Base-by-base conservation (phyloP, 2,113 vertebrate genomes). In the Neodon shergylaensis region DNA sequence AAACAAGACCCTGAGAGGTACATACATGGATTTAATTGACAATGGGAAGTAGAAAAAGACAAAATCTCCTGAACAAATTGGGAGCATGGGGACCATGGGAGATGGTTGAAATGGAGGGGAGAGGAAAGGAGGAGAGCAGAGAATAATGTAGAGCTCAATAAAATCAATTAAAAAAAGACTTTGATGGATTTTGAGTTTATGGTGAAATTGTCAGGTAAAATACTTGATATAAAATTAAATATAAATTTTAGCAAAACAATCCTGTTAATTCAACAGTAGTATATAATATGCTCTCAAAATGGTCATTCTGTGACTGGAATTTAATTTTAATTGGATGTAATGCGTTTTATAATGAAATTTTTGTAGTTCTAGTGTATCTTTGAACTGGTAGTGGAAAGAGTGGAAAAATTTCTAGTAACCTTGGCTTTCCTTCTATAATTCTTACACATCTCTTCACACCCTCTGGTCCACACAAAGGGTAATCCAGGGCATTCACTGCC, bases 181-280 rank as follows among this genome's bases (percentile, higher is more conserved):
- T 70, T 39, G 70, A 61, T 92, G 58, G 85, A 83, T 89, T 86
- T 91, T 10, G 19, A 79, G n/a, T 90, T 82, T 42, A 49, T 26
- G 8, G 42, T 26, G 85, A 11, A 36, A 10, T 83, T 94, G 21
- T 24, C 17, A 95, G 49, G 39, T 70, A 92, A 90, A 96, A 90
- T 52, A 74, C 1, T 65, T n/a, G n/a, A 78, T 12, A 82, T 10
- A 11, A 3, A 93, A 28, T 82, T 92, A 73, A 49, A 79, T 88
- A 70, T 68, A 47, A 94, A 70, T 93, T 78, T 94, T 36, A 84
- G 1, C n/a, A 65, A 79, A 93, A 49, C 66, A 74, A 13, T 6
- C 49, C n/a, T 85, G 52, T 74, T 91, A 90, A 79, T 54, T 95
- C 28, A 61, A 47, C 39, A 65, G 63, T 70, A 77, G 74, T 74